phyloP scores from a whole-genome alignment of 2,797 vertebrate genomes.

The Cheirogaleus major region DNA sequence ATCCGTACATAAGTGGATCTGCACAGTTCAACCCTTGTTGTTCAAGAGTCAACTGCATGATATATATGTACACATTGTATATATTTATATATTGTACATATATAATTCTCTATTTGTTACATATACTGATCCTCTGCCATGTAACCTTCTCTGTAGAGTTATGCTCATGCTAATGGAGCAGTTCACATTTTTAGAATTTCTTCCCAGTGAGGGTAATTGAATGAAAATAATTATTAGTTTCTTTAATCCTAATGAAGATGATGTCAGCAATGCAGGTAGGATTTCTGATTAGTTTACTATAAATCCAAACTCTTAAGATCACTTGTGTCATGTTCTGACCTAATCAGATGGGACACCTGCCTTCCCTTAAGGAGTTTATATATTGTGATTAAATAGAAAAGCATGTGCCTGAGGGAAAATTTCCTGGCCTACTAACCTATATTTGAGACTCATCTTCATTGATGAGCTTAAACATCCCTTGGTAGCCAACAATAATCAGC shows the following conservation, averaged over 20 bases:
- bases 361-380: constrained; percentile 60
- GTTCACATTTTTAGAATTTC: not conserved
- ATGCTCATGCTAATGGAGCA: not conserved
- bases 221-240: constrained; percentile 63
- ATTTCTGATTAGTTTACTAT: constrained; percentile 34
- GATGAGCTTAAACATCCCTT: constrained; percentile 61
- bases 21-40: not conserved
- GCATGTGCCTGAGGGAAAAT: constrained; percentile 43
- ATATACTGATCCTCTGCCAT: not conserved
- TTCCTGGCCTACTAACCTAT: constrained; percentile 73
- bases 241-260: constrained; percentile 53
- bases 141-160: not conserved
- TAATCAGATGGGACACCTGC: constrained; percentile 48
- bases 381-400: constrained; percentile 76
- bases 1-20: not conserved
- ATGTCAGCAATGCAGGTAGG: constrained; percentile 15
- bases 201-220: not conserved
- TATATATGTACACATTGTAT: no score
- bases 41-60: not conserved
- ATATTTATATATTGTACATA: not conserved
- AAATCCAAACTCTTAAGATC: constrained; percentile 43
- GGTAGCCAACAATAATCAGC: not conserved
- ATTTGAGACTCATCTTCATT: constrained; percentile 71
- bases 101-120: not conserved
- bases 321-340: constrained; percentile 20